Base-by-base conservation (phyloP, 2,113 vertebrate species). In the Crypturellus undulatus region DNA sequence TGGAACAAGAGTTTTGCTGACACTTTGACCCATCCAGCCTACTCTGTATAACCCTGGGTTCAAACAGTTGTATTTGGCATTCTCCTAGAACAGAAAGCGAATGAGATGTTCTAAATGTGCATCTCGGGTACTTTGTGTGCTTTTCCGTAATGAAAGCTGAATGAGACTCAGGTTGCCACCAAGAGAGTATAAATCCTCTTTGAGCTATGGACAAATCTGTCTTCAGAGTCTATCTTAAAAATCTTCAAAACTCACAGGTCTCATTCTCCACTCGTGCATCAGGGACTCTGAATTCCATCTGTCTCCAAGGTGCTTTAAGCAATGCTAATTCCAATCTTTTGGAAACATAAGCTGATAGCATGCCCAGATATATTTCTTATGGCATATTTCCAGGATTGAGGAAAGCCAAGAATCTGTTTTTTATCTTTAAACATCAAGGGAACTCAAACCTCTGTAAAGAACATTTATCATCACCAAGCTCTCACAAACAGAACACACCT, bases 401-500 rank as follows among this genome's bases (percentile, higher is more conserved):
- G 68, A 78, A 72, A 80, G 90, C 34, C 87, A 90, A 47, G 56
- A 71, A 69, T 34, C 58, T 59, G n/a, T 17, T 65, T 45, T 56
- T 94, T 94, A 84, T 91, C 87, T 70, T 26, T 62, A 36, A 9
- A 32, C 87, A 91, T 34, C 81, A 91, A 82, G 20, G 20, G 36
- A 73, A 75, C 60, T 83, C 63, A 95, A 92, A 26, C 36, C 92
- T 94, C 64, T 47, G 40, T 91, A 87, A 52, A 30, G 90, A 73
- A 5, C 54, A 13, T 6, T 47, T 14, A 79, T 90, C 92, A 84
- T 34, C 59, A 2, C 5, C 64, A 90, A 10, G 56, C 82, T 77
- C 6, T 4, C 82, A 56, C 70, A 94, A 95, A 6, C 76, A 92
- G 51, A 85, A 77, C 90, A 93, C 94, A 25, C 95, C 95, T 75